Evolutionary conservation across 2,113 vertebrate genomes (phyloP).

Genomic region (Gymnorhina tibicen): DNA sequence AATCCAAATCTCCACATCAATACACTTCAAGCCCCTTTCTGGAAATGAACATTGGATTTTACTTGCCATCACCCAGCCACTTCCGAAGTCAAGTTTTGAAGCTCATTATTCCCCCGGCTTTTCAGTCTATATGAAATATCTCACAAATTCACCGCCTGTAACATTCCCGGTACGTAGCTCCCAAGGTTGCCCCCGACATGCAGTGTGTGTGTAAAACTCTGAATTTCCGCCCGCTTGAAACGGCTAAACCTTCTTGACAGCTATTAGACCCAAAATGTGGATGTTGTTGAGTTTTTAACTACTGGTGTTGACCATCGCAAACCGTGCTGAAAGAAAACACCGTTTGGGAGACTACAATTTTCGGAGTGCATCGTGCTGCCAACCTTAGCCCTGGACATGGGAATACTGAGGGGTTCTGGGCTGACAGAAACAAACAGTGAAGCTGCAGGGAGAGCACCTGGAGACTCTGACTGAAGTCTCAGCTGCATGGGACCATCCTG

Average conservation of each 20-base stretch:
- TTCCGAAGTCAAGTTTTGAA: background rate
- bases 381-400: rapidly evolving
- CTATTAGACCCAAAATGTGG: background rate
- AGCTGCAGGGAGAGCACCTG: background rate
- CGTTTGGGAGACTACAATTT: rapidly evolving
- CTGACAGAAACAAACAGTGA: rapidly evolving
- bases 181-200: rapidly evolving
- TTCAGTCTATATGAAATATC: background rate
- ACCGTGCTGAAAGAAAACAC: rapidly evolving
- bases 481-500: rapidly evolving
- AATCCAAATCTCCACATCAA: background rate
- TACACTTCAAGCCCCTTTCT: background rate
- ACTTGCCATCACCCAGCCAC: background rate
- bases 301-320: background rate
- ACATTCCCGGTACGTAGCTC: rapidly evolving
- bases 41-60: background rate
- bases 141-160: background rate
- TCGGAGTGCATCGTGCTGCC: rapidly evolving
- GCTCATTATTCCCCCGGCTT: background rate
- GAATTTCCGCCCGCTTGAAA: background rate
- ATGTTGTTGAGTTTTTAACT: background rate
- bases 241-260: background rate
- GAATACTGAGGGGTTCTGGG: rapidly evolving
- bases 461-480: too few species aligned
- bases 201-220: rapidly evolving